Conservation (phyloP, 2,113 vertebrate genomes). For the Conger conger region DNA sequence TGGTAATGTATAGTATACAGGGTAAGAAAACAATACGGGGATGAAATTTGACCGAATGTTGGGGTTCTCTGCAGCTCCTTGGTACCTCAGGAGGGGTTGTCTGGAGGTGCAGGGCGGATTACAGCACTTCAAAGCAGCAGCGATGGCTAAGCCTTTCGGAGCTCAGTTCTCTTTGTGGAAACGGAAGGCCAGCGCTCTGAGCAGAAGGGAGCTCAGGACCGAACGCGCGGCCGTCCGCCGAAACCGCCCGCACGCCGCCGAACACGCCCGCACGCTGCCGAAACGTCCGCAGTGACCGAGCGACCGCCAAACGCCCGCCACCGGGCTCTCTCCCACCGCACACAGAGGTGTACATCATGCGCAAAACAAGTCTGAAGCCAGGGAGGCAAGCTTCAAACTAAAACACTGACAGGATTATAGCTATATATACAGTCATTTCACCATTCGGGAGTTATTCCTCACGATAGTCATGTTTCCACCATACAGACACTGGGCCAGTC, state of each 20-base stretch:
- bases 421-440: conserved; percentile 44
- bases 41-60: not conserved
- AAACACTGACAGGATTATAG: conserved; percentile 42
- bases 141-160: conserved; percentile 65
- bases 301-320: conserved; percentile 40
- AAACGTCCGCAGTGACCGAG: conserved; percentile 46
- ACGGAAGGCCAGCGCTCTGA: conserved; percentile 52
- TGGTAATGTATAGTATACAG: not conserved
- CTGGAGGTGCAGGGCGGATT: conserved; percentile 70
- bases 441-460: conserved; percentile 39
- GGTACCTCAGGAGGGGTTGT: conserved; percentile 57
- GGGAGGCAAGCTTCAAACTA: conserved; percentile 57
- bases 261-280: conserved; percentile 12
- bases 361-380: conserved; percentile 50
- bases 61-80: conserved; percentile 3
- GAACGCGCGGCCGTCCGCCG: conserved; percentile 28
- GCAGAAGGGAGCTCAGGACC: conserved; percentile 41
- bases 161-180: conserved; percentile 67
- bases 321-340: conserved; percentile 44
- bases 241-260: conserved; percentile 3
- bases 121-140: conserved; percentile 66
- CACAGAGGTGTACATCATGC: conserved; percentile 59
- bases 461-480: conserved; percentile 34
- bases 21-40: not conserved
- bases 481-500: conserved; percentile 30